Base-by-base conservation (phyloP, 2,113 vertebrate genomes). In the Grus americana region DNA sequence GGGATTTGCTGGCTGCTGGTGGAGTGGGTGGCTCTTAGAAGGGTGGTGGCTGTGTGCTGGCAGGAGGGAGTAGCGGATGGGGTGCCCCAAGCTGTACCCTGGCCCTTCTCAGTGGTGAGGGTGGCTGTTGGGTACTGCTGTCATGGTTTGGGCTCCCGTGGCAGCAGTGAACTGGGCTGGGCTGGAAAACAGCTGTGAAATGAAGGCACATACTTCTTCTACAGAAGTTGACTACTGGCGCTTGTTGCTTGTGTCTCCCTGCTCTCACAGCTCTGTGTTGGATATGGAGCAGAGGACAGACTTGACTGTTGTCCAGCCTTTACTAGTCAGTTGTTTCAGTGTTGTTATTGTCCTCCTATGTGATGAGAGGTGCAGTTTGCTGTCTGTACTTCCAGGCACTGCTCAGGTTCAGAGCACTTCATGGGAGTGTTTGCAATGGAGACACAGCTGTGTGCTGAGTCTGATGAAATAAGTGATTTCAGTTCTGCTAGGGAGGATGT, bases 361-460 rank as follows among this genome's bases (percentile, higher is more conserved):
- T 47, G 38, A 2, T 6, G 24, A 5, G 2, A 3, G 23, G 30
- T 1, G 4, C 16, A 11, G 65, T 3, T 91, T 61, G 16, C 11
- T 2, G 0, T 3, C 72, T 0, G 5, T 4, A 19, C 36, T 63
- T 42, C 23, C 68, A 23, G 50, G 85, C 44, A 0, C n/a, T 22
- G 52, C 58, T 63, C 8, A 5, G 38, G 29, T 19, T 76, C 49
- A 3, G 52, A n/a, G 66, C 10, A 4, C 59, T 76, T 9, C 7
- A 4, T 7, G 20, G 46, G 8, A 16, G 12, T 3, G 49, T 42
- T 74, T 24, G 76, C 52, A 15, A 11, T 4, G 49, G 23, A 32
- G 71, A 40, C 24, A 10, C 22, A 71, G 74, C 19, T 8, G 0
- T 0, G 9, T 22, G 1, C 57, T 17, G 61, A 32, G 26, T 38